Conservation (phyloP, 1,140 invertebrate genomes). For the Scaptomyza montana region DNA sequence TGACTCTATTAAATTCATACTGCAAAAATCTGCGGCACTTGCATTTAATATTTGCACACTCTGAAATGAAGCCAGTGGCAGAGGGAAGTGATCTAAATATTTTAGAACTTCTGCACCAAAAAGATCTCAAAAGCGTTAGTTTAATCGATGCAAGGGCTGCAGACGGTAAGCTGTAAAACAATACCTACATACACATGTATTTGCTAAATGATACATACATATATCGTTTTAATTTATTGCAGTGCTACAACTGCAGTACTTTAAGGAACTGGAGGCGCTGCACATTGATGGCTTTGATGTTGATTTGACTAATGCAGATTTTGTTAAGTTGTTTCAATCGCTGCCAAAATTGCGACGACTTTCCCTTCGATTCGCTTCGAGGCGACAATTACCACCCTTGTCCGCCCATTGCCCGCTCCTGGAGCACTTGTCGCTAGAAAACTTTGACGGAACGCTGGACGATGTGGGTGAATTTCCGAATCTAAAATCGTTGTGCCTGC, state of each 20-base stretch:
- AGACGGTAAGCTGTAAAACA: constrained; percentile 25
- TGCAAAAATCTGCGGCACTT: constrained; percentile 51
- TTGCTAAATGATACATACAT: too few species aligned
- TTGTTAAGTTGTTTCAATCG: constrained; percentile 42
- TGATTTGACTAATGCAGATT: constrained; percentile 24
- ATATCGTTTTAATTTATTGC: background rate
- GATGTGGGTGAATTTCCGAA: constrained; percentile 50
- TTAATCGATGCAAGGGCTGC: constrained; percentile 56
- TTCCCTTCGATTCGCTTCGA: constrained; percentile 43
- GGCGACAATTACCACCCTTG: constrained; percentile 22
- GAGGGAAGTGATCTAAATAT: constrained; percentile 20
- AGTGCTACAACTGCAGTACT: constrained; percentile 52
- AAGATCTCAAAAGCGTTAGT: constrained; percentile 47
- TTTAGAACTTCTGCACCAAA: constrained; percentile 37
- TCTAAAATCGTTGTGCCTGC: constrained; percentile 45
- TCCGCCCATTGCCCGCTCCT: constrained; percentile 32
- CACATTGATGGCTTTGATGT: constrained; percentile 62
- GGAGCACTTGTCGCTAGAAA: constrained; percentile 59
- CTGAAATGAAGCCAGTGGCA: constrained; percentile 19
- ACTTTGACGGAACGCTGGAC: constrained; percentile 31
- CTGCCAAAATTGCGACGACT: constrained; percentile 32
- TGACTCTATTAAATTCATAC: constrained; percentile 33
- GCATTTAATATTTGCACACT: constrained; percentile 57
- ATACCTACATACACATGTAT: background rate
- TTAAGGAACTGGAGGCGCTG: constrained; percentile 40